Conservation (phyloP, 2,888 invertebrate genomes). For the Cosmorhoe ocellata region DNA sequence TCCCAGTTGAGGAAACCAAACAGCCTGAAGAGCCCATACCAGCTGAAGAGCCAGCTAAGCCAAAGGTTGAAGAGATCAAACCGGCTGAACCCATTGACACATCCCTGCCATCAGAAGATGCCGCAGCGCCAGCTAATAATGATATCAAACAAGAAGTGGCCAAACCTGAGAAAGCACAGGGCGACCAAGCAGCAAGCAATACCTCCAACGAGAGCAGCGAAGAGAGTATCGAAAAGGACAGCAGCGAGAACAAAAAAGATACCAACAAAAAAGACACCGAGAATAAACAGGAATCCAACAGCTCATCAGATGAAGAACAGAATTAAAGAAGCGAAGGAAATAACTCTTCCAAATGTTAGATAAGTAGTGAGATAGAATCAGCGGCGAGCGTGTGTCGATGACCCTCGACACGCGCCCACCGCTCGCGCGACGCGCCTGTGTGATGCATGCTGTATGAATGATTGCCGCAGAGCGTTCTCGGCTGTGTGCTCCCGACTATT, state of each 20-base stretch:
- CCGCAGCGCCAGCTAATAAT: conserved; percentile 29
- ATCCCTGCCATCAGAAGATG: conserved; percentile 21
- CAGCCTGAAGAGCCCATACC: conserved; percentile 2
- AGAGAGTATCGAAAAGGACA: conserved; percentile 39
- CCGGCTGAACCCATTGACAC: not conserved
- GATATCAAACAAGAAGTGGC: conserved; percentile 3
- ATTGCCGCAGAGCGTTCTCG: conserved; percentile 42
- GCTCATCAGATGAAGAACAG: conserved; percentile 53
- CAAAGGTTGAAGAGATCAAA: not conserved
- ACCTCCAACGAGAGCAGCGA: conserved; percentile 56
- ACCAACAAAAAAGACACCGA: conserved; percentile 34
- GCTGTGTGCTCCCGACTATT: conserved; percentile 57
- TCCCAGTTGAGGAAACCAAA: not conserved
- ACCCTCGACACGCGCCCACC: conserved; percentile 77
- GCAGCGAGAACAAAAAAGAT: conserved; percentile 31
- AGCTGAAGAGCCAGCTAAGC: not conserved
- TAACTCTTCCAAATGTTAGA: conserved; percentile 55
- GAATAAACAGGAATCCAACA: conserved; percentile 31
- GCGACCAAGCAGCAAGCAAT: conserved; percentile 36
- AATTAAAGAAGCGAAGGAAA: conserved; percentile 35
- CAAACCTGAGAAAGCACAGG: conserved; percentile 2
- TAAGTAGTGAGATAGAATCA: conserved; percentile 47
- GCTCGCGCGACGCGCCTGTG: conserved; percentile 49
- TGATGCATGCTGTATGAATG: conserved; percentile 46
- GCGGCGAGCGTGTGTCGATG: conserved; percentile 79